Evolutionary conservation across 92 coral and sea anemone genomes (phyloP), one percentile per base, ranked within the genome.

Genomic region (Porites evermanni): DNA sequence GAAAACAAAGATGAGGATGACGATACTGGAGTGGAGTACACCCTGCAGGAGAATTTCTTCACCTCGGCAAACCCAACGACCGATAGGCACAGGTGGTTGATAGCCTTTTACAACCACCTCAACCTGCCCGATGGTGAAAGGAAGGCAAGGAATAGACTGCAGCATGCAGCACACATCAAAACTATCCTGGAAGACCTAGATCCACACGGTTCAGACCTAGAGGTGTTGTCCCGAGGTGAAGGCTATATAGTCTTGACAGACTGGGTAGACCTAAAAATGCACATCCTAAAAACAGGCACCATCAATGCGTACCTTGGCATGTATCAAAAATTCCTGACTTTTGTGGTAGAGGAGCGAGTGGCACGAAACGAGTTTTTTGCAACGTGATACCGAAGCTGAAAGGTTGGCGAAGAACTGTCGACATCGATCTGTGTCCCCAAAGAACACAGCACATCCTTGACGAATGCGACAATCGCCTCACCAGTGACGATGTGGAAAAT

Each of bases 331-430:
- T 79, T 79, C 50, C 84, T 78, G 16, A 51, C 18, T 3, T 79
- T 44, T 11, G 84, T 79, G 11, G 23, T 56, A 8, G 13, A 9
- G 64, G 74, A 79, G 47, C 12, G 74, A 29, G 21, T 11, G 84
- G 52, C 64, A 14, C 20, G 6, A 3, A 2, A 44, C 70, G 44
- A 44, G 52, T 79, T 14, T 47, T 79, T 1, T 0, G 75, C 9
- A 53, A 67, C 74, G 16, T 50, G 0, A 50, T 79, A 2, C 12
- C 4, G 1, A 66, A 50, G 75, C 17, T 79, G 56, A 79, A 79
- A 13, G 84, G 84, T 4, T 79, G 84, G 84, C 52, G 75, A 17
- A 66, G 52, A 18, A 79, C 84, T 0, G 75, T 66, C 8, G 51
- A 66, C 13, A 12, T 66, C 2, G 84, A 79, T 6, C 38, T 6